A percentile compares a stretch with the other conserved stretches of the same genome.
Conservation (phyloP, 2,113 vertebrate genomes). For the Hemiprocne comata region DNA sequence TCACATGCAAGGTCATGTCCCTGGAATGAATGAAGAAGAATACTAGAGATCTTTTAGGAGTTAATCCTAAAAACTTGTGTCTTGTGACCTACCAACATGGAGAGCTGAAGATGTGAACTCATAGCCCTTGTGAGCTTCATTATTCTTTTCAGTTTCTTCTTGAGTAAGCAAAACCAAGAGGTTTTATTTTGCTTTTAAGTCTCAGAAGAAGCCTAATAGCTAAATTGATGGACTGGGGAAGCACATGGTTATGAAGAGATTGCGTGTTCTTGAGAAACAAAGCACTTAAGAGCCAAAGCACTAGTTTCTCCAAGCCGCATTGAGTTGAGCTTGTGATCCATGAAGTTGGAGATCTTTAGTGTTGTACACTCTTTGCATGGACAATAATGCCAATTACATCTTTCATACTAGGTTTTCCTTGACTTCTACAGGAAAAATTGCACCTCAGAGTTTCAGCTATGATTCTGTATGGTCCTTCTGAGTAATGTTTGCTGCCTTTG, state of each 20-base stretch:
- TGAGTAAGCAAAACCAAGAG: neutral
- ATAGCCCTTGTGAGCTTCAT: neutral
- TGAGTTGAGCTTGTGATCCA: neutral
- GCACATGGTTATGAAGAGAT: neutral
- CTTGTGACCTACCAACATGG: neutral
- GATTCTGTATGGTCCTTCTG: neutral
- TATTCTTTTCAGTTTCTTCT: neutral
- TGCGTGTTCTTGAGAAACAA: neutral
- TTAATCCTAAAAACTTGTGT: neutral
- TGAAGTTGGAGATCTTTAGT: neutral
- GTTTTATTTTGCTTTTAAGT: neutral
- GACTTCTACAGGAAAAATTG: neutral
- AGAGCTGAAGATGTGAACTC: neutral
- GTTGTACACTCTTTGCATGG: rapidly evolving
- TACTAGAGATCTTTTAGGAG: neutral
- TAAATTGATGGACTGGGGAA: neutral
- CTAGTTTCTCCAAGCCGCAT: neutral
- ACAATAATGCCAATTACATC: neutral
- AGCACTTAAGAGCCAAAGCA: neutral
- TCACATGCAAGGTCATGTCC: neutral
- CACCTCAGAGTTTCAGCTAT: neutral
- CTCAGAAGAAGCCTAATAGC: neutral
- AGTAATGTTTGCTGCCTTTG: neutral
- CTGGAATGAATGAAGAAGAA: neutral
- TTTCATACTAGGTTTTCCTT: neutral